These are phyloP conservation scores for Eclectus roratus DNA, from an alignment of 2,113 vertebrate species.

Conservation along the genomic window DNA sequence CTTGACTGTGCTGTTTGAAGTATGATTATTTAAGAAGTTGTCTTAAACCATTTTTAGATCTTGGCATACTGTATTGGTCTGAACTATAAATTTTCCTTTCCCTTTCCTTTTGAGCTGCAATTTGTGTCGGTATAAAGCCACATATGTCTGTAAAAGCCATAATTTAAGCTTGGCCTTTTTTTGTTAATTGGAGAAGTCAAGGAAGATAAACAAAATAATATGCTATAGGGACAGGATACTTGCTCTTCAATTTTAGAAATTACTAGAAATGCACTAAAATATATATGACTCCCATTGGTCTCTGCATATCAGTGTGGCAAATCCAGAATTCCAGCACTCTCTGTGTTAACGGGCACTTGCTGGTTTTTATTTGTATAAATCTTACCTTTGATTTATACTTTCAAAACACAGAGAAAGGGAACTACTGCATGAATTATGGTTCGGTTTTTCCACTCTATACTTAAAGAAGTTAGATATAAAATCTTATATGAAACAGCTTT, in stretches of 20 bases:
- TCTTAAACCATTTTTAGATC: constrained; percentile 44
- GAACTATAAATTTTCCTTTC: constrained; percentile 26
- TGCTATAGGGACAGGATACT: neutral
- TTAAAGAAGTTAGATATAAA: constrained; percentile 36
- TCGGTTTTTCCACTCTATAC: constrained; percentile 14
- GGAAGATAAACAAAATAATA: constrained; percentile 57
- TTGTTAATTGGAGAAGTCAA: constrained; percentile 46
- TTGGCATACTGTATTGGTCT: neutral
- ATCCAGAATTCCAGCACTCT: constrained; percentile 41
- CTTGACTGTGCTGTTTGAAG: neutral
- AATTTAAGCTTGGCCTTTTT: constrained; percentile 19
- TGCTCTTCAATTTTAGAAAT: constrained; percentile 19
- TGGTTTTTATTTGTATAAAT: constrained; percentile 37
- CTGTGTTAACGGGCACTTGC: neutral
- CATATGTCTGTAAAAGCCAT: constrained; percentile 5
- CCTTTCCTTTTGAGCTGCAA: constrained; percentile 11
- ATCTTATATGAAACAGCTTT: constrained; percentile 38
- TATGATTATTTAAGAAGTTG: constrained; percentile 45
- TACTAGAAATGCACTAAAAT: neutral
- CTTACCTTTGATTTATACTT: constrained; percentile 51
- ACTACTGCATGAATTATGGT: constrained; percentile 11
- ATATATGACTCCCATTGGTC: constrained; percentile 8
- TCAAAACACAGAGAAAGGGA: constrained; percentile 40
- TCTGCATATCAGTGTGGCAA: constrained; percentile 20
- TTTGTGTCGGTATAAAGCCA: constrained; percentile 43